Conservation (phyloP, 2,797 vertebrate genomes). For the Manis pentadactyla region DNA sequence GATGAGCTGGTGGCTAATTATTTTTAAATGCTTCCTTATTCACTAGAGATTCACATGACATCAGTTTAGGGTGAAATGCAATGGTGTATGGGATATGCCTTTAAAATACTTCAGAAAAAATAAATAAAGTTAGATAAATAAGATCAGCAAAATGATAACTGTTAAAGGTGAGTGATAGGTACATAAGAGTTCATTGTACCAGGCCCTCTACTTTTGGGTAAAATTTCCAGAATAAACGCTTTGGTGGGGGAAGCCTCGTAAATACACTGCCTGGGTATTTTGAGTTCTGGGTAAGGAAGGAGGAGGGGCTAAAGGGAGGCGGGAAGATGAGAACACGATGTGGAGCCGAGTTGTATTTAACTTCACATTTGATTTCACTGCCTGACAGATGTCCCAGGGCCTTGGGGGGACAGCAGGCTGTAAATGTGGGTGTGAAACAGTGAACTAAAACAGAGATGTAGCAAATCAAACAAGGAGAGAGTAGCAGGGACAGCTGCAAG, state of each 20-base stretch:
- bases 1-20: neutral
- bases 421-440: conserved; percentile 59
- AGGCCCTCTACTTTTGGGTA: neutral
- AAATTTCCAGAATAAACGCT: neutral
- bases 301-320: too few relatives aligned
- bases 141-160: neutral
- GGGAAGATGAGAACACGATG: neutral
- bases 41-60: neutral
- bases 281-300: neutral
- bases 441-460: conserved; percentile 69
- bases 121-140: neutral
- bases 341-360: conserved; percentile 52
- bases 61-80: neutral
- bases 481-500: conserved; percentile 40
- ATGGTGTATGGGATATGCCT: neutral
- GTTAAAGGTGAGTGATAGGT: neutral
- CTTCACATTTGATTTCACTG: conserved; percentile 60
- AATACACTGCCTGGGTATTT: neutral
- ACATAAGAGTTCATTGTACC: neutral
- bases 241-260: neutral
- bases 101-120: conserved; percentile 26
- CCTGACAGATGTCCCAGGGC: conserved; percentile 72
- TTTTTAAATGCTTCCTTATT: neutral
- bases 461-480: conserved; percentile 68
- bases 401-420: conserved; percentile 24